Evolutionary conservation across 2,797 vertebrate genomes (phyloP).

Genomic region (Bufotes viridis): DNA sequence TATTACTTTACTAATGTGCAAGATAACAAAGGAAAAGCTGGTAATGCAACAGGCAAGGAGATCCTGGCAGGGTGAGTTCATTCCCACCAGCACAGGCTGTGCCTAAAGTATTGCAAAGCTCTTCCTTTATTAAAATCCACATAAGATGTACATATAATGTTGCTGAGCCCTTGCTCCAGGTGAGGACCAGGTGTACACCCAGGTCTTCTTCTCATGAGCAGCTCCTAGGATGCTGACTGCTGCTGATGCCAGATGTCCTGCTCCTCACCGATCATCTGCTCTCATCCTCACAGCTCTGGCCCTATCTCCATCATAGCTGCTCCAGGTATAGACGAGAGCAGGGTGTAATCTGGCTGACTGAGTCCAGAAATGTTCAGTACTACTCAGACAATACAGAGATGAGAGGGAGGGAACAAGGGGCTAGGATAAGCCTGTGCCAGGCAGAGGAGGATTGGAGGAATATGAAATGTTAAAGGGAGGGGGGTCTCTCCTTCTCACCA

Average conservation of each 20-base stretch:
- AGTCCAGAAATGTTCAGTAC: not conserved
- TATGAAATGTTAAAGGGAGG: slow-evolving; percentile 45
- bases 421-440: slow-evolving; percentile 16
- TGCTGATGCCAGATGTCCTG: not conserved
- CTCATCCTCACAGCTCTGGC: not conserved
- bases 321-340: not conserved
- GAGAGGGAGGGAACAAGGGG: slow-evolving; percentile 51
- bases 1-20: slow-evolving; percentile 14
- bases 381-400: slow-evolving; percentile 22
- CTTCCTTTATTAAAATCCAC: not conserved
- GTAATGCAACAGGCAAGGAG: slow-evolving; percentile 24
- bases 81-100: not conserved
- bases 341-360: not conserved
- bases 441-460: slow-evolving; percentile 54
- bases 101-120: not conserved
- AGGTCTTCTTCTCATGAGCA: not conserved
- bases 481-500: slow-evolving; percentile 51
- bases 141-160: not conserved
- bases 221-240: not conserved
- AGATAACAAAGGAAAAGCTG: not conserved
- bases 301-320: slow-evolving; percentile 2
- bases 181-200: slow-evolving; percentile 10
- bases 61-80: not conserved
- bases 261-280: not conserved
- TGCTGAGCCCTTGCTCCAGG: not conserved